These are phyloP conservation scores for Rhopilema esculentum DNA, from an alignment of 30 jellyfish, hydroid and myxozoan species.

Conservation along the genomic window DNA sequence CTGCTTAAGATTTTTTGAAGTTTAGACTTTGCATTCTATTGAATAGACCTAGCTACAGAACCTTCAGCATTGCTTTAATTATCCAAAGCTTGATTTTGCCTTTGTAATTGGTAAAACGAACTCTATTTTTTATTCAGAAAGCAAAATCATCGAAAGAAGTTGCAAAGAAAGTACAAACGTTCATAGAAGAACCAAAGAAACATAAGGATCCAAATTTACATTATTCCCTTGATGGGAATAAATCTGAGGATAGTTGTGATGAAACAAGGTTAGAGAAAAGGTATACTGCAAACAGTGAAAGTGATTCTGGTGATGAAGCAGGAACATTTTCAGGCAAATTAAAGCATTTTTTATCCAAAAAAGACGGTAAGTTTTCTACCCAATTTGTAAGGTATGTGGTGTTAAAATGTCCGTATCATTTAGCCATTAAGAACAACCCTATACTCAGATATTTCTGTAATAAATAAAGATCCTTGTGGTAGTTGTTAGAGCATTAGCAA, in stretches of 20 bases:
- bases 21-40: too few species aligned
- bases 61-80: too few species aligned
- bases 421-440: too few species aligned
- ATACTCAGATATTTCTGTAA: too few species aligned
- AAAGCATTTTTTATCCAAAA: not conserved
- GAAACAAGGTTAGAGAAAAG: constrained; percentile 2
- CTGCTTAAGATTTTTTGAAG: too few species aligned
- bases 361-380: not conserved
- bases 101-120: too few species aligned
- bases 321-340: not conserved
- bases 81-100: too few species aligned
- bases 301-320: not conserved
- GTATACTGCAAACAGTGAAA: not conserved
- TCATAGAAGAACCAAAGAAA: constrained; percentile 13
- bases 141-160: not conserved
- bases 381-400: not conserved
- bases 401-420: too few species aligned
- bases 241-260: not conserved
- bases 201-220: constrained; percentile 29
- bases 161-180: not conserved
- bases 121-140: not conserved
- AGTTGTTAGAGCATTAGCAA: too few species aligned
- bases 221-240: constrained; percentile 24
- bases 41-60: too few species aligned
- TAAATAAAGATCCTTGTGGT: too few species aligned